phyloP scores from a whole-genome alignment of 2,797 vertebrate genomes.

The Catharus ustulatus region DNA sequence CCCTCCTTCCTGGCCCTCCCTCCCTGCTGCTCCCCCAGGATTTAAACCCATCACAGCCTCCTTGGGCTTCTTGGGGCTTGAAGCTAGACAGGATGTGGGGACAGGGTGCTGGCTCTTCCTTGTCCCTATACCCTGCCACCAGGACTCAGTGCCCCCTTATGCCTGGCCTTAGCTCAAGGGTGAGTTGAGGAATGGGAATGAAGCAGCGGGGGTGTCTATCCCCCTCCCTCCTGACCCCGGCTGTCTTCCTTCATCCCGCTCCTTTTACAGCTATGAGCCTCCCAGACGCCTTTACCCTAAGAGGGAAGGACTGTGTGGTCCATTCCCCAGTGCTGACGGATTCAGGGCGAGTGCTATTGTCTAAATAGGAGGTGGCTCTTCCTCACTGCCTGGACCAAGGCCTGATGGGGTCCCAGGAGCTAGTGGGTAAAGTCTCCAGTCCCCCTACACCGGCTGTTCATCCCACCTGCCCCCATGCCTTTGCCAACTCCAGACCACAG shows the following conservation, averaged over 20 bases:
- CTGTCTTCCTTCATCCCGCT: not conserved
- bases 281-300: slow-evolving; percentile 68
- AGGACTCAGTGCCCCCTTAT: not conserved
- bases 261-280: slow-evolving; percentile 75
- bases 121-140: accelerated
- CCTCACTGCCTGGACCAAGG: not conserved
- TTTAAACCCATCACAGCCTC: slow-evolving; percentile 23
- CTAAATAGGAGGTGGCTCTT: slow-evolving; percentile 54
- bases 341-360: not conserved
- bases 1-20: slow-evolving; percentile 36
- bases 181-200: slow-evolving; percentile 24
- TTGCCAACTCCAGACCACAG: not conserved
- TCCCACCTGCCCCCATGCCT: not conserved
- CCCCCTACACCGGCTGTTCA: accelerated
- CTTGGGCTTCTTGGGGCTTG: not conserved
- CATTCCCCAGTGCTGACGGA: not conserved
- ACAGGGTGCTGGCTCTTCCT: not conserved
- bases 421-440: not conserved
- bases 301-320: slow-evolving; percentile 66
- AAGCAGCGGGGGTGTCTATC: not conserved
- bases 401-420: not conserved
- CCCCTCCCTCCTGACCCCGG: slow-evolving; percentile 33
- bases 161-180: not conserved
- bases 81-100: not conserved
- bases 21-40: slow-evolving; percentile 18